Evolutionary conservation across 2,888 invertebrate genomes (phyloP).

Genomic region (Patella depressa): DNA sequence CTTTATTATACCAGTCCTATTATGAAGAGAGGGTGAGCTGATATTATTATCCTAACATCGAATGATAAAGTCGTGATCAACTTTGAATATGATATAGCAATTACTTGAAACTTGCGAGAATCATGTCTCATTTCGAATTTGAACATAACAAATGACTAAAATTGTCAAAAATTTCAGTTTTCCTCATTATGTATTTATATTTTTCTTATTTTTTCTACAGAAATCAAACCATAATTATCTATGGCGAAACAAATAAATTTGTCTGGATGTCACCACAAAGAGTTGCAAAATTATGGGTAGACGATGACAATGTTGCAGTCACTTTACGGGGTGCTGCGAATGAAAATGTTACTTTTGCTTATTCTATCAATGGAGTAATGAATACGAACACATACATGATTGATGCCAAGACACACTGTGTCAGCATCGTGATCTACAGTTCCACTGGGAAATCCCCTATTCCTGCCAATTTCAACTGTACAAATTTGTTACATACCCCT

Average conservation of each 20-base stretch:
- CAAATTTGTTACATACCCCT: too few relatives aligned
- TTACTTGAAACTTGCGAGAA: too few relatives aligned
- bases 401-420: not conserved
- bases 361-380: slow-evolving; percentile 23
- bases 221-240: slow-evolving; percentile 29
- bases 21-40: not conserved
- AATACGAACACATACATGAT: not conserved
- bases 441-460: too few relatives aligned
- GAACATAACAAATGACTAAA: not conserved
- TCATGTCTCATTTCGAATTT: too few relatives aligned
- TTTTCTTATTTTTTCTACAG: slow-evolving; percentile 4
- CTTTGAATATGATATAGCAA: too few relatives aligned
- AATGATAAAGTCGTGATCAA: too few relatives aligned
- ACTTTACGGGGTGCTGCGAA: slow-evolving; percentile 29
- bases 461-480: too few relatives aligned
- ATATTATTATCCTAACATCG: too few relatives aligned
- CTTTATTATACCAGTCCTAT: slow-evolving; percentile 7
- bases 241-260: slow-evolving; percentile 45
- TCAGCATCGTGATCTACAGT: not conserved
- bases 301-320: slow-evolving; percentile 26
- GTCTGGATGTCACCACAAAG: slow-evolving; percentile 45
- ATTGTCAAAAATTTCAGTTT: not conserved
- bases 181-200: not conserved
- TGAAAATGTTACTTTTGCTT: slow-evolving; percentile 29
- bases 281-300: slow-evolving; percentile 27